Evolutionary conservation across 2,113 vertebrate species (phyloP), one percentile per base, ranked within the genome.

Genomic region (Uria lomvia): DNA sequence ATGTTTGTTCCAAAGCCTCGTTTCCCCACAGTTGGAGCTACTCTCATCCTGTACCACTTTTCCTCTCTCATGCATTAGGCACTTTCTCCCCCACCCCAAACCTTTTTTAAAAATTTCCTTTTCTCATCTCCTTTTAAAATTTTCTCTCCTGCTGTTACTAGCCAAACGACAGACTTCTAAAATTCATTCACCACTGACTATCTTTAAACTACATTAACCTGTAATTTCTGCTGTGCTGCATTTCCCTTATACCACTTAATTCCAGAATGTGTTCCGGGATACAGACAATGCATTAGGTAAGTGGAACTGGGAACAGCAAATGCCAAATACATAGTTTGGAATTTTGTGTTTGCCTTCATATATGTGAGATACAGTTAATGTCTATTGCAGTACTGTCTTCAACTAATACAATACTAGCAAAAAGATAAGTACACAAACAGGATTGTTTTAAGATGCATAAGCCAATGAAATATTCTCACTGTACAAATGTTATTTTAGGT

Each of bases 211-310:
- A 23, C 82, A 75, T 72, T 63, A 91, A 96, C 43, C 67, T 60
- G 58, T 15, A 84, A 32, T 81, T 94, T 92, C 68, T 36, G 34
- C 32, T 29, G 32, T 47, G 59, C 55, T 65, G 5, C 1, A 0
- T 70, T 85, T 78, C 47, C 82, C 62, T 24, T 73, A 38, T 67
- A 84, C 90, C 85, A 96, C 97, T 95, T 91, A 96, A 94, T 84
- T 78, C 72, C 30, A 42, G 70, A 90, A 94, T 72, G 55, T 45
- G 45, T 56, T 90, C 90, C 40, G 67, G 60, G 79, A 86, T 68
- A 58, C 17, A 38, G 68, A 80, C 20, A 50, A 75, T 36, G 80
- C 72, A 52, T 62, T 65, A 63, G 49, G 43, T 21, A 56, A 90
- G 65, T 56, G 47, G 60, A 75, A 68, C 29, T 34, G n/a, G 70